A percentile compares a stretch with the other conserved stretches of the same genome.
phyloP scores from a whole-genome alignment of 1,140 invertebrate species.

The Macrobrachium nipponense region DNA sequence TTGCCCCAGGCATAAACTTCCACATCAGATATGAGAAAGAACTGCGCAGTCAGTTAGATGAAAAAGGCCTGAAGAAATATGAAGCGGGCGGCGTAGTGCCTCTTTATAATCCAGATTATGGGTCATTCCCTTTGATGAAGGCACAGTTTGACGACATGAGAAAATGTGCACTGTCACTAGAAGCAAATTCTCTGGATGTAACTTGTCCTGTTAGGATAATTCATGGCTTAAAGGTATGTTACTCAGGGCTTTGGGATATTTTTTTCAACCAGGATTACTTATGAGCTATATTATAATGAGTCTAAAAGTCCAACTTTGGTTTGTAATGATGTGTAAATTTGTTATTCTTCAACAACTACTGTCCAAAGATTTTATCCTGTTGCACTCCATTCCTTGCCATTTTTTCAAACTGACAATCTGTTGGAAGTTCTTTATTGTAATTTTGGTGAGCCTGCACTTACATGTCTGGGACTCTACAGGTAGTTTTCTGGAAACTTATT shows the following conservation, averaged over 20 bases:
- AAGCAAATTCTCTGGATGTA: neutral
- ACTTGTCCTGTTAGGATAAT: slow-evolving; percentile 30
- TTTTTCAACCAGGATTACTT: too few relatives aligned
- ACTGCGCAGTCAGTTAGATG: slow-evolving; percentile 1
- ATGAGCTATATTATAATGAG: neutral
- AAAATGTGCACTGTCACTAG: neutral
- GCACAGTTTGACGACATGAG: slow-evolving; percentile 27
- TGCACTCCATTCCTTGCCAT: neutral
- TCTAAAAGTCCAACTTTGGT: neutral
- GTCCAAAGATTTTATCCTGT: neutral
- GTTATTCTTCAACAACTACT: too few relatives aligned
- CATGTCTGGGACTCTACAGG: too few relatives aligned
- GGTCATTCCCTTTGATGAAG: slow-evolving; percentile 29
- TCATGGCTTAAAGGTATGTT: slow-evolving; percentile 33
- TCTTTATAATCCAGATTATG: slow-evolving; percentile 24
- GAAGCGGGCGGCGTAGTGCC: slow-evolving; percentile 22
- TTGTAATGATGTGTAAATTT: too few relatives aligned
- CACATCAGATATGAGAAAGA: slow-evolving; percentile 16
- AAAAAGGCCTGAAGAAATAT: slow-evolving; percentile 17
- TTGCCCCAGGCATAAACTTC: slow-evolving; percentile 39
- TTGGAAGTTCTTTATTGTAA: neutral
- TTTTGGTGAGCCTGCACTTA: neutral
- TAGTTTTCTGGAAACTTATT: too few relatives aligned
- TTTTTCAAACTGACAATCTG: too few relatives aligned
- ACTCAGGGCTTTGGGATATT: too few relatives aligned